Base-by-base conservation (phyloP, 2,113 vertebrate genomes). In the Ceyx melanurus region DNA sequence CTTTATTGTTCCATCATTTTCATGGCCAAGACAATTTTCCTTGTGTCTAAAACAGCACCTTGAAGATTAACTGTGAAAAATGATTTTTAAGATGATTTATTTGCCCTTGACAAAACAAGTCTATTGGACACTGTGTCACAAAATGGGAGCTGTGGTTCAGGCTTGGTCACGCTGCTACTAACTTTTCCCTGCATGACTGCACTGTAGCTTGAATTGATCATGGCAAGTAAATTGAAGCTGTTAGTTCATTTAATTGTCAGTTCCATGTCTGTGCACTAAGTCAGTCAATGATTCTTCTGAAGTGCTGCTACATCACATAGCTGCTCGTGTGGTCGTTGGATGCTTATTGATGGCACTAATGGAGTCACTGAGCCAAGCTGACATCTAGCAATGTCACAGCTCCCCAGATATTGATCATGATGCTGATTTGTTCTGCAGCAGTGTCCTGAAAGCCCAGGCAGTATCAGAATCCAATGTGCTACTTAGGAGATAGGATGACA, bases 191-290 rank as follows among this genome's bases (percentile, higher is more conserved):
- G 1, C 48, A 28, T 77, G 71, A 35, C 67, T 90, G 46, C 25
- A 19, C 33, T 43, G 25, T 31, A 73, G 60, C 51, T 90, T 87
- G 78, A 85, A 95, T 92, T 95, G 84, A 94, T 90, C 53, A 35
- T 15, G 29, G 46, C 31, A 85, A 87, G 74, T 78, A 76, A 93
- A 77, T 22, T 83, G 75, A 74, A 82, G 75, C 58, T 82, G 75
- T 89, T 93, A 78, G 87, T 87, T 95, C 72, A 88, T 88, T 89
- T 93, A 85, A 88, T 89, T 91, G 82, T 82, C 87, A 82, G 87
- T 70, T 96, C 89, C 83, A 29, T 91, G 78, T 74, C 89, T 85
- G 43, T 82, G 81, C 64, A 67, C 54, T 67, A 23, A 87, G 54
- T 74, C 87, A 76, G 86, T 87, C 84, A 93, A 89, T 89, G 86